Evolutionary conservation across 2,113 vertebrate genomes (phyloP).

Genomic region (Tiliqua scincoides): DNA sequence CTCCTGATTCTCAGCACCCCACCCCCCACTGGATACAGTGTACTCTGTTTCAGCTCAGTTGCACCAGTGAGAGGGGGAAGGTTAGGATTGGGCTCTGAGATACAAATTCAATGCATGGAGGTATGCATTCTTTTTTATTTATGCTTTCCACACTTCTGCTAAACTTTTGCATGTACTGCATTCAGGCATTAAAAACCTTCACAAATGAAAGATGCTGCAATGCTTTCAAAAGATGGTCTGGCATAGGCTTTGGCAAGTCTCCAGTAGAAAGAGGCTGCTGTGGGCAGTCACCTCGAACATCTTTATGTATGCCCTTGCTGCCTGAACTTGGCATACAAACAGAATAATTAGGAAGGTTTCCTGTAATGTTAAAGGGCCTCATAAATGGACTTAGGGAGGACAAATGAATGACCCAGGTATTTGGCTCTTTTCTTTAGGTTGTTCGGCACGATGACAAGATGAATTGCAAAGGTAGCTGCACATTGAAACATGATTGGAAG

Average conservation of each 20-base stretch:
- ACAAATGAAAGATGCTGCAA: constrained; percentile 8
- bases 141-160: background rate
- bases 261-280: background rate
- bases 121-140: background rate
- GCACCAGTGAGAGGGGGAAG: too few relatives aligned
- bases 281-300: constrained; percentile 15
- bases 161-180: background rate
- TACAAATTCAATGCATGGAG: background rate
- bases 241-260: constrained; percentile 2
- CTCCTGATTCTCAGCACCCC: too few relatives aligned
- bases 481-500: too few relatives aligned
- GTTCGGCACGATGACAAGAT: background rate
- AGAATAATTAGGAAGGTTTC: constrained; percentile 20
- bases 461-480: background rate
- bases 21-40: too few relatives aligned
- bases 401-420: background rate
- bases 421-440: background rate
- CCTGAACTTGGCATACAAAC: background rate
- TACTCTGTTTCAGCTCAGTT: too few relatives aligned
- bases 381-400: constrained; percentile 5
- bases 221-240: constrained; percentile 14
- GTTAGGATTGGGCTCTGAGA: background rate
- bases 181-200: background rate
- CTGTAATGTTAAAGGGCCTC: background rate
- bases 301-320: background rate